A percentile compares a stretch with the other conserved stretches of the same genome.
phyloP scores from a whole-genome alignment of 2,113 vertebrate species.

The Himantopus leucocephalus region DNA sequence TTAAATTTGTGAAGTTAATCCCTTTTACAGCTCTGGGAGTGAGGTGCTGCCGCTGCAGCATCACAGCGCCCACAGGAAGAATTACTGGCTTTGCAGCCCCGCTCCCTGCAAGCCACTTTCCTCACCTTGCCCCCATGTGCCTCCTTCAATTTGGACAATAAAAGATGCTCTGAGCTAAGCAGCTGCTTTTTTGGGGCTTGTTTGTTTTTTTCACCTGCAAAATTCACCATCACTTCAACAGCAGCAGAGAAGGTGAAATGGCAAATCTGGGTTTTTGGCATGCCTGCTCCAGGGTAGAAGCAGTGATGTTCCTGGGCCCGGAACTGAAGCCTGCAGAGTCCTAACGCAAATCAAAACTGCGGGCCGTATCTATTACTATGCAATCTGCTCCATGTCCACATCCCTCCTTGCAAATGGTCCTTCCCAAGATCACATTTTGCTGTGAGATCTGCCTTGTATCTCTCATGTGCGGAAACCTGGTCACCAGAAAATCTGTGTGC shows the following conservation, averaged over 20 bases:
- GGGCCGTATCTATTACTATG: not conserved
- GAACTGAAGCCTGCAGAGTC: not conserved
- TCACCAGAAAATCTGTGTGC: not conserved
- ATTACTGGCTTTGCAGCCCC: not conserved
- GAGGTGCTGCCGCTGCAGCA: not conserved
- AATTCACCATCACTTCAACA: not conserved
- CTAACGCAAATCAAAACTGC: accelerated
- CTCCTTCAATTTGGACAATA: not conserved
- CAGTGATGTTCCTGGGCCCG: not conserved
- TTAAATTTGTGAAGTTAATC: constrained; percentile 37
- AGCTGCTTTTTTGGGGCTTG: not conserved
- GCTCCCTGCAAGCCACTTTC: not conserved
- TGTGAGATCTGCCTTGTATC: not conserved
- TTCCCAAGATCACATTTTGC: not conserved
- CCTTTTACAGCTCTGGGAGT: not conserved
- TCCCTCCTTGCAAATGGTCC: not conserved
- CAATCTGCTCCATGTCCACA: not conserved
- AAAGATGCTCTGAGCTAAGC: not conserved
- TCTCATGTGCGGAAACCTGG: not conserved
- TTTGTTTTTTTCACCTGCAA: not conserved
- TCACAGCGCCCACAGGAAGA: accelerated
- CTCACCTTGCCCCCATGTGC: not conserved
- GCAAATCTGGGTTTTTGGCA: not conserved
- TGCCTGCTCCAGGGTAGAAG: not conserved
- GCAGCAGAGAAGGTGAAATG: not conserved